Evolutionary conservation across 2,113 vertebrate species (phyloP).

Genomic region (Gobio gobio): DNA sequence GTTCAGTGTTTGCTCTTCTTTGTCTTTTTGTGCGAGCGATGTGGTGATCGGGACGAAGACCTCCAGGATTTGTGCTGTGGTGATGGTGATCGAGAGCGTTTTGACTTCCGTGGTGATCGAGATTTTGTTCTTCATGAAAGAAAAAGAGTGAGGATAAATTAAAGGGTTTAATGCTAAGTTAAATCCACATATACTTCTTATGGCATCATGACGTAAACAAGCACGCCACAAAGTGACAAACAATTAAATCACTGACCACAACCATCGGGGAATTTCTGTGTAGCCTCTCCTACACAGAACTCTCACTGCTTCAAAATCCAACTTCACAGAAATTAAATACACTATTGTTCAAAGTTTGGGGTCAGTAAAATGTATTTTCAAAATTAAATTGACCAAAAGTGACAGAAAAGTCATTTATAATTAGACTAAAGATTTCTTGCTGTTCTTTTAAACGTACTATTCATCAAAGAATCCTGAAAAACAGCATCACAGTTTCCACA

Average conservation of each 20-base stretch:
- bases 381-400: background rate
- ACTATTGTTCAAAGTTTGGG: background rate
- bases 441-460: background rate
- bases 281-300: background rate
- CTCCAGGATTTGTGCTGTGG: conserved; percentile 70
- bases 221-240: background rate
- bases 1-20: conserved; percentile 83
- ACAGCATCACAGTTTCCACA: background rate
- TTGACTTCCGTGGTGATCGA: conserved; percentile 75
- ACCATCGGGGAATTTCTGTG: background rate
- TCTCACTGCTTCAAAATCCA: background rate
- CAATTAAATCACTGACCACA: background rate
- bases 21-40: conserved; percentile 80
- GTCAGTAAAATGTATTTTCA: background rate
- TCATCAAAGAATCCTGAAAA: background rate
- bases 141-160: background rate
- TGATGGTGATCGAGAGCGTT: conserved; percentile 76
- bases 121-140: conserved; percentile 64
- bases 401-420: background rate
- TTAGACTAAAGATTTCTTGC: background rate
- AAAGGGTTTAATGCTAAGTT: background rate
- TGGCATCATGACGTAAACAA: background rate
- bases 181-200: background rate
- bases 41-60: conserved; percentile 76
- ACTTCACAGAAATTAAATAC: background rate